Conservation (phyloP, 1,140 invertebrate genomes). For the Listronotus bonariensis region DNA sequence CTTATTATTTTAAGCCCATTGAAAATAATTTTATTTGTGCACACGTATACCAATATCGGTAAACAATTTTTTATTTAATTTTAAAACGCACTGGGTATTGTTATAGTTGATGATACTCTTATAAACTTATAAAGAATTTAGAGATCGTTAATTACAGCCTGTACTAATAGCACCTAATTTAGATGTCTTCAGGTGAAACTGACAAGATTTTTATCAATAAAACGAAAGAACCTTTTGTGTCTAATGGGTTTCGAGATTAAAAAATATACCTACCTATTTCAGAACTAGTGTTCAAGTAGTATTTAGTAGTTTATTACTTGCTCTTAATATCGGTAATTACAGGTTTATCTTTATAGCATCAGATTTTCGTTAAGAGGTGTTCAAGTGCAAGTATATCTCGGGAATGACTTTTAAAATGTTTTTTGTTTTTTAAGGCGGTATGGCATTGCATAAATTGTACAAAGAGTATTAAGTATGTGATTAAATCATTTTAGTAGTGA, state of each 20-base stretch:
- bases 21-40: too few species aligned
- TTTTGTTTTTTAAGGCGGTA: background rate
- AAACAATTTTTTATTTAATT: too few species aligned
- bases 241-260: constrained; percentile 25
- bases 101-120: too few species aligned
- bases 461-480: too few species aligned
- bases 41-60: too few species aligned
- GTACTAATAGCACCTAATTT: constrained; percentile 27
- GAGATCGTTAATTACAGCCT: constrained; percentile 19
- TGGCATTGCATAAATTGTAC: too few species aligned
- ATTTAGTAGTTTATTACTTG: constrained; percentile 24
- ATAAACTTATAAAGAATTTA: constrained; percentile 8
- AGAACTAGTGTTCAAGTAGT: constrained; percentile 8
- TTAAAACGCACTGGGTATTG: too few species aligned
- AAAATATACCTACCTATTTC: constrained; percentile 32
- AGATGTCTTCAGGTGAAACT: constrained; percentile 25
- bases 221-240: constrained; percentile 9
- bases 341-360: constrained; percentile 26
- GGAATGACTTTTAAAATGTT: constrained; percentile 7
- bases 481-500: too few species aligned
- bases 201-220: constrained; percentile 28
- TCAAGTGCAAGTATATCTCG: constrained; percentile 3
- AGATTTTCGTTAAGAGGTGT: constrained; percentile 24
- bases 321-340: constrained; percentile 31
- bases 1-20: too few species aligned